Evolutionary conservation across 2,113 vertebrate genomes (phyloP).

Genomic region (Spea bombifrons): DNA sequence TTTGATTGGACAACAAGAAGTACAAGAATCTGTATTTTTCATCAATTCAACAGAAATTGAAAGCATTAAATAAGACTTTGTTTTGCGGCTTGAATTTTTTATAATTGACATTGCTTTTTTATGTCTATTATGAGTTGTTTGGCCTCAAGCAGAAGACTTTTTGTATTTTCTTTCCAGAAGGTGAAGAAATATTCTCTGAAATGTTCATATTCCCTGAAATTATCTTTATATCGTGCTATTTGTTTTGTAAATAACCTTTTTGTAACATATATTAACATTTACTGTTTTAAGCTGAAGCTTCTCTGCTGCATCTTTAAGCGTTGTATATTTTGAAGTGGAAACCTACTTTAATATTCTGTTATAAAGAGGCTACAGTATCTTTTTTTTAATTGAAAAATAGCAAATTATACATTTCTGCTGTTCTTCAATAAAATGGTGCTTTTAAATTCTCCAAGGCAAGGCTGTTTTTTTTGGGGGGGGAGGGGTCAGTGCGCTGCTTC

Average conservation of each 20-base stretch:
- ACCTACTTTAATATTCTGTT: constrained; percentile 42
- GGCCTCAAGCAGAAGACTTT: too few relatives aligned
- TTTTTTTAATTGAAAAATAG: constrained; percentile 57
- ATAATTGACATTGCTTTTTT: too few relatives aligned
- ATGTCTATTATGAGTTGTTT: too few relatives aligned
- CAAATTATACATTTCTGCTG: constrained; percentile 50
- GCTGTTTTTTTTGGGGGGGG: neutral
- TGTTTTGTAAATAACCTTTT: constrained; percentile 57
- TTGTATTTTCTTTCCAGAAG: too few relatives aligned
- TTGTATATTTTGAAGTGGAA: constrained; percentile 59
- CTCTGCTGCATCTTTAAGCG: constrained; percentile 49
- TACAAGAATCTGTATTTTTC: too few relatives aligned
- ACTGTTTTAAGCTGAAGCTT: constrained; percentile 52
- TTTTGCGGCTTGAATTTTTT: too few relatives aligned
- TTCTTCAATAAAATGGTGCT: constrained; percentile 65
- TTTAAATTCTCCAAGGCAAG: constrained; percentile 45
- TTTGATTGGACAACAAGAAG: too few relatives aligned
- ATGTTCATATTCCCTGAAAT: too few relatives aligned
- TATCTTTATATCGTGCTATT: constrained; percentile 24
- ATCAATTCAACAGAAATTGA: too few relatives aligned
- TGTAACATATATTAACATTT: constrained; percentile 53
- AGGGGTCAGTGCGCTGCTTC: too few relatives aligned
- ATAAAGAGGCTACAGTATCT: constrained; percentile 38
- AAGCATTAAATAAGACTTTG: too few relatives aligned
- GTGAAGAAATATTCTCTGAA: too few relatives aligned